These are phyloP conservation scores for Linnaemya tessellans DNA, from an alignment of 2,888 invertebrate genomes.

Conservation along the genomic window DNA sequence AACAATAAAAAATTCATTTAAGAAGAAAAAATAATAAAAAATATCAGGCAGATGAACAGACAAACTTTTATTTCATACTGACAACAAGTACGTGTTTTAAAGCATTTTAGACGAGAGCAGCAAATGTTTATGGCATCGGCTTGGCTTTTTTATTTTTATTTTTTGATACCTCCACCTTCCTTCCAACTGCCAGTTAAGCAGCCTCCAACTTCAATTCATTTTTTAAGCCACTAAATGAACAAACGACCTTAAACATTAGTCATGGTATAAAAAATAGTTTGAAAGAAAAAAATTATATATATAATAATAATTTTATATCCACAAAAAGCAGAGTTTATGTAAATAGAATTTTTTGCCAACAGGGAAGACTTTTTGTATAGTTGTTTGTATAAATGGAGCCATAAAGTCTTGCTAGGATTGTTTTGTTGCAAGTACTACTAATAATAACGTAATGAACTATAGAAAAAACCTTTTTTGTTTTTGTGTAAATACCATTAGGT, in stretches of 20 bases:
- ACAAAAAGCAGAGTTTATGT: conserved; percentile 60
- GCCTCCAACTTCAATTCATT: conserved; percentile 28
- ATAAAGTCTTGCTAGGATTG: conserved; percentile 64
- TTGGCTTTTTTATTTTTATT: conserved; percentile 3
- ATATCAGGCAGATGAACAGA: conserved; percentile 45
- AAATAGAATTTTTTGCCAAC: conserved; percentile 41
- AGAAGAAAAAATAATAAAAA: conserved; percentile 34
- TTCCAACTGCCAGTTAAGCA: conserved; percentile 31
- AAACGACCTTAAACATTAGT: conserved; percentile 72
- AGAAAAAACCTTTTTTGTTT: conserved; percentile 12
- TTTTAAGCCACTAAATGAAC: conserved; percentile 45
- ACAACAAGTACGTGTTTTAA: conserved; percentile 68
- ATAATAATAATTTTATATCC: conserved; percentile 37
- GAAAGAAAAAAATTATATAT: conserved; percentile 3
- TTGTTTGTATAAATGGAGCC: conserved; percentile 57
- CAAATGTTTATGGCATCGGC: conserved; percentile 56
- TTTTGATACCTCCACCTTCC: conserved; percentile 34
- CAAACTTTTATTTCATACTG: conserved; percentile 34
- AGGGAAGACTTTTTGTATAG: conserved; percentile 54
- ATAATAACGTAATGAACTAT: neutral
- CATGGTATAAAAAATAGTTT: conserved; percentile 59
- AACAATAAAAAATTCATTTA: conserved; percentile 6
- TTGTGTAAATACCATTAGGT: conserved; percentile 69
- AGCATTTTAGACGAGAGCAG: conserved; percentile 39
- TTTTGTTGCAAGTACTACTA: conserved; percentile 3